Conservation (phyloP, 2,888 invertebrate genomes). For the Nemotelus nigrinus region DNA sequence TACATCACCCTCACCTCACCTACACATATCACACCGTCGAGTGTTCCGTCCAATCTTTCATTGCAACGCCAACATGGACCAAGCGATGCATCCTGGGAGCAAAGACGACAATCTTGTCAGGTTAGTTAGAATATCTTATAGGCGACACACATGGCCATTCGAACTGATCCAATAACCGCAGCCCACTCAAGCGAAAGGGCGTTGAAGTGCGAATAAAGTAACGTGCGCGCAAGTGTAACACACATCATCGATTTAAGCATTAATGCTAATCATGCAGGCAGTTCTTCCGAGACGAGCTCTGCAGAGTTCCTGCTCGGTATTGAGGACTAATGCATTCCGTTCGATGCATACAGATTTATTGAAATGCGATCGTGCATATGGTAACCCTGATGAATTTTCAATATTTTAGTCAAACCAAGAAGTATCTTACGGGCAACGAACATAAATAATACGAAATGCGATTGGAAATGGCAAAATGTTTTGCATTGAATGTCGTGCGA, state of each 20-base stretch:
- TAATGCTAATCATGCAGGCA: slow-evolving; percentile 1
- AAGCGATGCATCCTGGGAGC: slow-evolving; percentile 34
- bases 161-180: slow-evolving; percentile 14
- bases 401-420: slow-evolving; percentile 21
- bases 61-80: slow-evolving; percentile 20
- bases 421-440: slow-evolving; percentile 18
- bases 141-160: background rate
- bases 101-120: slow-evolving; percentile 44
- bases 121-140: slow-evolving; percentile 39
- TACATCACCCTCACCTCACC: slow-evolving; percentile 2
- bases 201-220: slow-evolving; percentile 31
- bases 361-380: slow-evolving; percentile 32
- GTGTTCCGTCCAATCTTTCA: background rate
- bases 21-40: background rate
- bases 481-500: slow-evolving; percentile 41
- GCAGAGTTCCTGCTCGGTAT: background rate
- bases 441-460: slow-evolving; percentile 13
- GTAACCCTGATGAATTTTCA: slow-evolving; percentile 42
- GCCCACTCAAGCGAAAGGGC: slow-evolving; percentile 30
- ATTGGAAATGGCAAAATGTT: slow-evolving; percentile 28
- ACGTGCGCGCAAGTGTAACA: slow-evolving; percentile 23
- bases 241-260: slow-evolving; percentile 41
- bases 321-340: slow-evolving; percentile 29
- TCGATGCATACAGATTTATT: slow-evolving; percentile 34
- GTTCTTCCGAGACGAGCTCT: no score